Percentiles rank a stretch among this genome's conserved stretches.
phyloP scores from a whole-genome alignment of 2,113 vertebrate species.

The Ploceus nigricollis region DNA sequence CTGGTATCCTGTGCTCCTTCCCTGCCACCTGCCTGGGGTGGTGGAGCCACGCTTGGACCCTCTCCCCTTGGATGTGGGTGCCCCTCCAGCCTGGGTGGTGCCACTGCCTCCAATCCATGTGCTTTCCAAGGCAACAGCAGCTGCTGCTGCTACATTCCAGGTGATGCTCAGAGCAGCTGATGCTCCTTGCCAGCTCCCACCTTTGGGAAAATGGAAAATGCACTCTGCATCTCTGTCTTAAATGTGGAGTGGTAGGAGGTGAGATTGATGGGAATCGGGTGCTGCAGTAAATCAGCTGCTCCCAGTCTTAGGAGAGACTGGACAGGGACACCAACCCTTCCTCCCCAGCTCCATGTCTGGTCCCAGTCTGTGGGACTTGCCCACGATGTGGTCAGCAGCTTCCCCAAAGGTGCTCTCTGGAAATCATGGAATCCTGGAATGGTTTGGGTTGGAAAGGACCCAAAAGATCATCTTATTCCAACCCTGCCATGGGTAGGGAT shows the following conservation, averaged over 20 bases:
- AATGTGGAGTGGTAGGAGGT: neutral
- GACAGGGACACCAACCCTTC: neutral
- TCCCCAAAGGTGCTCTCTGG: neutral
- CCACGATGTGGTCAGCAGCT: neutral
- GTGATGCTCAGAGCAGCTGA: neutral
- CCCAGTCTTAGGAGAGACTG: neutral
- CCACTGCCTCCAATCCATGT: neutral
- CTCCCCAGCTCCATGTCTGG: accelerated
- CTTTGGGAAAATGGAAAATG: neutral
- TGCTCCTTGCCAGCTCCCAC: accelerated
- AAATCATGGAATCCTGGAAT: neutral
- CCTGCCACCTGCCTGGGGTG: neutral
- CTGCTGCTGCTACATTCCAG: neutral
- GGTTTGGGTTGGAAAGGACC: neutral
- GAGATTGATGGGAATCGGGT: neutral
- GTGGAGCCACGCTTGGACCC: accelerated
- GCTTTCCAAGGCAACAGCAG: neutral
- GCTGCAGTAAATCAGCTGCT: neutral
- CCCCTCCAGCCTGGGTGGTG: neutral
- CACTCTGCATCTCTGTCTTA: neutral
- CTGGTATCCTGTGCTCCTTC: neutral
- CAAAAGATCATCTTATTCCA: neutral
- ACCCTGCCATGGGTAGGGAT: neutral
- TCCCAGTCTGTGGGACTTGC: neutral
- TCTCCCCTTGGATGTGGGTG: neutral